Percentiles rank a stretch among this genome's conserved stretches.
Evolutionary conservation across 2,797 vertebrate species (phyloP).

Genomic region (Myotis myotis): DNA sequence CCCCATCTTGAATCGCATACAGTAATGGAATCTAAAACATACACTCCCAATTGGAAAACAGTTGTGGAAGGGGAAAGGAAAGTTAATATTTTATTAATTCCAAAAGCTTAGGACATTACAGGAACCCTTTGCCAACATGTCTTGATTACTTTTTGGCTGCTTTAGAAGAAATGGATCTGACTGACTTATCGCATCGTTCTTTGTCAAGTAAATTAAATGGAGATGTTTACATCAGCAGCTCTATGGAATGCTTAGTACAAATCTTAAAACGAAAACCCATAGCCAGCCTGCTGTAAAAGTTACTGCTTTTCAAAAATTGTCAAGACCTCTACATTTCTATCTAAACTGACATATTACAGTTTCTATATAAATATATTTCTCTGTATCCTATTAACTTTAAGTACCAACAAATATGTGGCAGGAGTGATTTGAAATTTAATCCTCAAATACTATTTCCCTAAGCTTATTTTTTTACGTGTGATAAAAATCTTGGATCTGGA

Average conservation of each 20-base stretch:
- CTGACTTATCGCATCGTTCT: slow-evolving; percentile 73
- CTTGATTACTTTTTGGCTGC: slow-evolving; percentile 77
- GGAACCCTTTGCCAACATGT: slow-evolving; percentile 78
- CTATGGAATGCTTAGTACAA: slow-evolving; percentile 66
- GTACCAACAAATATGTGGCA: not conserved
- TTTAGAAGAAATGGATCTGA: slow-evolving; percentile 65
- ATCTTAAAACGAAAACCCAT: not conserved
- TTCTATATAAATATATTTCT: not conserved
- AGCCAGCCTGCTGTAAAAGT: not conserved
- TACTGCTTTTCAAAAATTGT: not conserved
- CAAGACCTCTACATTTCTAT: not conserved
- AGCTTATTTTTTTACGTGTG: not conserved
- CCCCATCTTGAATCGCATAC: not conserved
- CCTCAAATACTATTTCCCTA: not conserved
- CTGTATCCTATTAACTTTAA: not conserved
- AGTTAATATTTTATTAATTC: slow-evolving; percentile 76
- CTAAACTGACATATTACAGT: not conserved
- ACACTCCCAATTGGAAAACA: slow-evolving; percentile 75
- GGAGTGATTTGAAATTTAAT: not conserved
- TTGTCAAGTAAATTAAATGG: slow-evolving; percentile 66
- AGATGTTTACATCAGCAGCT: slow-evolving; percentile 60
- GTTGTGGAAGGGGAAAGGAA: slow-evolving; percentile 70
- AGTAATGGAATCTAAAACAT: not conserved
- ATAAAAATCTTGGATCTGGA: not conserved
- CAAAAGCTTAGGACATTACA: slow-evolving; percentile 56